These are phyloP conservation scores for Bombyx mandarina DNA, from an alignment of 1,140 invertebrate species.

Conservation along the genomic window DNA sequence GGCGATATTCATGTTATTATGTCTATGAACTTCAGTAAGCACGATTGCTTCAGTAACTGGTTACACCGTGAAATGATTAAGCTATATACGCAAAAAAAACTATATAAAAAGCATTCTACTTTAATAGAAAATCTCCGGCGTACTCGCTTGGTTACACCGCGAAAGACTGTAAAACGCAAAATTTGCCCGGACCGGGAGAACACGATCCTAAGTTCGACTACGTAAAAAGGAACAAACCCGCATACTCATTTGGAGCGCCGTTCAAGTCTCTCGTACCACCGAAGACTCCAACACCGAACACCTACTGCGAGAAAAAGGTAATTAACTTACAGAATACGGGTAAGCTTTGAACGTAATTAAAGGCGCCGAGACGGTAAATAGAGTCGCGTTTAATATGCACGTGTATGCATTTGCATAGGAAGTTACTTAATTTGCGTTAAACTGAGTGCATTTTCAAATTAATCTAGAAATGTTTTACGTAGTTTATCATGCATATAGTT, in stretches of 20 bases:
- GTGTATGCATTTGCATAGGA: background rate
- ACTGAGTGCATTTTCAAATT: no score
- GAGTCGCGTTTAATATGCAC: background rate
- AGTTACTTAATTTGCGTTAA: no score
- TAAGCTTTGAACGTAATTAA: background rate
- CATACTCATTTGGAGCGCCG: constrained; percentile 39
- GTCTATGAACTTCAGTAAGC: no score
- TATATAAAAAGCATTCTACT: background rate
- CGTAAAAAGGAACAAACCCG: constrained; percentile 33
- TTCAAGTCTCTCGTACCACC: constrained; percentile 18
- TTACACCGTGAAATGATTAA: no score
- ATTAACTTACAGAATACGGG: constrained; percentile 3
- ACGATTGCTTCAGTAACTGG: no score
- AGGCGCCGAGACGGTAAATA: background rate
- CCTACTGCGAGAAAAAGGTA: constrained; percentile 57
- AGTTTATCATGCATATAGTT: no score
- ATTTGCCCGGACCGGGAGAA: constrained; percentile 32
- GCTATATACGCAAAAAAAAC: no score
- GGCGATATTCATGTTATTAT: no score
- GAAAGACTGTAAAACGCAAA: constrained; percentile 6
- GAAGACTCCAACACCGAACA: constrained; percentile 38
- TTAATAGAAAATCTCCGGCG: constrained; percentile 30
- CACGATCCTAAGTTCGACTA: constrained; percentile 46
- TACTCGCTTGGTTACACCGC: constrained; percentile 28
- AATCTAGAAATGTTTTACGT: no score